Base-by-base conservation (phyloP, 2,888 invertebrate genomes). In the Standfussiana lucernea region DNA sequence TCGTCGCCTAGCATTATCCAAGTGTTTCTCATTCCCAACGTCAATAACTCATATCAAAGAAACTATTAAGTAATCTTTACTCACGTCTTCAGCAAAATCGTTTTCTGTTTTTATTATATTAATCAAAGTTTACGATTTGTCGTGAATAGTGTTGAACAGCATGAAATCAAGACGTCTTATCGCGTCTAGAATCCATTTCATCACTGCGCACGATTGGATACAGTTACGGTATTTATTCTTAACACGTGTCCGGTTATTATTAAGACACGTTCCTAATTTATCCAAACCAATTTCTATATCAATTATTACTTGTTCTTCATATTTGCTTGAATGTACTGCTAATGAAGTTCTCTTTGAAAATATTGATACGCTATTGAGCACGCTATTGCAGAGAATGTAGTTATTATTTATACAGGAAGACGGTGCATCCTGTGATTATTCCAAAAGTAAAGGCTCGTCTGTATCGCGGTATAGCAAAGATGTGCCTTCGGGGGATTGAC, bases 91-190 rank as follows among this genome's bases (percentile, higher is more conserved):
- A 61, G 53, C 8, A 73, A 50, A 74, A 76, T 40, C 28, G 4
- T 62, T 69, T 69, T 61, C 32, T 37, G 40, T 72, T 75, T 82
- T 50, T 72, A 62, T 64, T 69, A 67, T 69, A 77, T 68, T 56
- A 50, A 72, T 82, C 68, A 77, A 68, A 78, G 72, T 84, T 72
- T 64, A 78, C 74, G 50, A 72, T 82, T 59, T 69, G 69, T 69
- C 74, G 65, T 72, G 74, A 78, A 74, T 40, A 59, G 40, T 64
- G 72, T 73, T 66, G 78, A 86, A 64, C 40, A 72, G 65, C 83
- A 70, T 83, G 86, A 84, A 83, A 86, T 86, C 79, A 86, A 83
- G 66, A 65, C 64, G 35, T 73, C 86, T 83, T 75, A 84, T 84
- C 83, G 72, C 68, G 45, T 70, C 69, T 65, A 59, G 77, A 78